Evolutionary conservation across 2,888 invertebrate genomes (phyloP).

Genomic region (Arge pagana): DNA sequence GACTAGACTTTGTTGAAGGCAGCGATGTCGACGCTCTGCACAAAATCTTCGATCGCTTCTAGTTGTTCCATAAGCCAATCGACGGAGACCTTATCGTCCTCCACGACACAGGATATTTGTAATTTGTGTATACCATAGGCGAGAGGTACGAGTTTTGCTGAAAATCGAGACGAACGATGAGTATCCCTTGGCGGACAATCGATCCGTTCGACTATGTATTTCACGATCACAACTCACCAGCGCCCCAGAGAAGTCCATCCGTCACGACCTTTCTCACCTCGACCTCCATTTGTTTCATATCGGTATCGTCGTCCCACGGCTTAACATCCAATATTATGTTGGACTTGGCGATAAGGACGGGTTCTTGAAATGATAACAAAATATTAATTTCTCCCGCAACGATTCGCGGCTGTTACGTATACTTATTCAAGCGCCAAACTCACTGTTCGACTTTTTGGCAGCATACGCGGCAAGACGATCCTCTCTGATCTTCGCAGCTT

Average conservation of each 20-base stretch:
- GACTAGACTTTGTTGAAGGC: constrained; percentile 91
- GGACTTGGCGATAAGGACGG: constrained; percentile 89
- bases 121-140: constrained; percentile 93
- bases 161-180: constrained; percentile 45
- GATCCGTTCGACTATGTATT: too few species aligned
- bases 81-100: constrained; percentile 93
- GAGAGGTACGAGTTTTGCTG: constrained; percentile 85
- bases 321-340: constrained; percentile 93
- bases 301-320: constrained; percentile 92
- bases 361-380: constrained; percentile 64
- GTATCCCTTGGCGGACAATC: too few species aligned
- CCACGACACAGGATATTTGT: constrained; percentile 90
- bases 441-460: constrained; percentile 90
- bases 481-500: constrained; percentile 75
- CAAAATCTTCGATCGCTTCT: constrained; percentile 80
- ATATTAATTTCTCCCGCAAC: not conserved
- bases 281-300: constrained; percentile 84
- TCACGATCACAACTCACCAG: constrained; percentile 59
- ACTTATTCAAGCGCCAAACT: constrained; percentile 37
- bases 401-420: too few species aligned
- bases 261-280: constrained; percentile 75
- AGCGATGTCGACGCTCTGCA: constrained; percentile 92
- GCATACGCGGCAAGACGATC: constrained; percentile 87
- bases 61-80: constrained; percentile 88
- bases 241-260: constrained; percentile 95